A percentile compares a stretch with the other conserved stretches of the same genome.
Conservation (phyloP, 2,113 vertebrate genomes). For the Empidonax alnorum region DNA sequence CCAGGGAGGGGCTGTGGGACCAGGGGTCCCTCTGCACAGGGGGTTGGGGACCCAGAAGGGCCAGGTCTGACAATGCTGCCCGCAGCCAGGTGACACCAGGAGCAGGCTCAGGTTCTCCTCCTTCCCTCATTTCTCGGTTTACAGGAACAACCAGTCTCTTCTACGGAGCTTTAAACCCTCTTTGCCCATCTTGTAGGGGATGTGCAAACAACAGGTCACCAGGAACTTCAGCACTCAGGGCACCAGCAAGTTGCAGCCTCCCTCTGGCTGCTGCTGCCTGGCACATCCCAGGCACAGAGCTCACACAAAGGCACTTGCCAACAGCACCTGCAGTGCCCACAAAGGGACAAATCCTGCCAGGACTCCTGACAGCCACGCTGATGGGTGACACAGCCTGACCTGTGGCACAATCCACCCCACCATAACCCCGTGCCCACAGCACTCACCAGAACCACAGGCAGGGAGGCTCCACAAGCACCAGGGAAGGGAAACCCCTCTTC, state of each 20-base stretch:
- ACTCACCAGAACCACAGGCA: neutral
- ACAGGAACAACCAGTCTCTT: neutral
- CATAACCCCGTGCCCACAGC: neutral
- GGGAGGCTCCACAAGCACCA: neutral
- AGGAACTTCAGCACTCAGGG: neutral
- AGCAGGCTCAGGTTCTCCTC: neutral
- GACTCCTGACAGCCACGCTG: neutral
- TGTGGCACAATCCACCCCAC: accelerated
- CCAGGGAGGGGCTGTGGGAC: neutral
- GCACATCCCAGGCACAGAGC: accelerated
- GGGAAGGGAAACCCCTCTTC: accelerated
- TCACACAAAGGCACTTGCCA: accelerated
- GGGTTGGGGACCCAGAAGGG: neutral
- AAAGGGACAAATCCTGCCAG: neutral
- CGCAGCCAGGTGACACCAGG: accelerated
- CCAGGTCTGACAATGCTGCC: accelerated
- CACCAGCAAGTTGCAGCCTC: neutral
- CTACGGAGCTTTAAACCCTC: neutral
- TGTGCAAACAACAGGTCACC: neutral
- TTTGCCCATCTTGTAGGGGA: neutral
- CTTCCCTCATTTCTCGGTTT: accelerated
- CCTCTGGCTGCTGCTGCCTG: neutral
- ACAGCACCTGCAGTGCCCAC: accelerated
- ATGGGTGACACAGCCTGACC: neutral
- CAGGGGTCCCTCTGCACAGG: neutral